A percentile compares a stretch with the other conserved stretches of the same genome.
Conservation (phyloP, 2,888 invertebrate species). For the Lottia gigantea region DNA sequence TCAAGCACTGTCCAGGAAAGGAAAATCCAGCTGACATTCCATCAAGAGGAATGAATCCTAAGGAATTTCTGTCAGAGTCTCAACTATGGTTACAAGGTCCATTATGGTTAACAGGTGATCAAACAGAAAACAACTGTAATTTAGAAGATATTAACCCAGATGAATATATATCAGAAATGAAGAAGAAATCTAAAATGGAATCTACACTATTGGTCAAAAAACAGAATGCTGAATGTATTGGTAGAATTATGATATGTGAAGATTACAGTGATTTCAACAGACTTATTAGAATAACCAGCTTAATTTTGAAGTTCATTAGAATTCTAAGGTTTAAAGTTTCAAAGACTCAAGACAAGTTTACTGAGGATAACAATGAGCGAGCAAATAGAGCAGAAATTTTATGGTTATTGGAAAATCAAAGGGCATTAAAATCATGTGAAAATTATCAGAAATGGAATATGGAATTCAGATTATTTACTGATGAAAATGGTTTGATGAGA, state of each 20-base stretch:
- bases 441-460: no score
- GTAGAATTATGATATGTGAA: neutral
- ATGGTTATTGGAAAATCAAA: no score
- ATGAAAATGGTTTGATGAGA: neutral
- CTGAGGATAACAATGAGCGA: no score
- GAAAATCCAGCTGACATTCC: neutral
- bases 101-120: neutral
- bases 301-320: neutral
- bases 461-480: neutral
- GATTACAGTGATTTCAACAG: slow-evolving; percentile 1
- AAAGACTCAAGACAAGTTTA: neutral
- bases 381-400: no score
- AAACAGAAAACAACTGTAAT: neutral
- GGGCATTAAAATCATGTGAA: no score
- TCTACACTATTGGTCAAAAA: neutral
- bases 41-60: slow-evolving; percentile 5
- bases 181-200: neutral
- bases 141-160: neutral
- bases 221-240: neutral
- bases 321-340: neutral
- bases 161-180: neutral
- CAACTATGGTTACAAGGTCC: slow-evolving; percentile 2
- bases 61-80: neutral
- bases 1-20: slow-evolving; percentile 6
- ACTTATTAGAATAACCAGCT: neutral